Evolutionary conservation across 2,797 vertebrate genomes (phyloP).

Genomic region (Danio albolineatus): DNA sequence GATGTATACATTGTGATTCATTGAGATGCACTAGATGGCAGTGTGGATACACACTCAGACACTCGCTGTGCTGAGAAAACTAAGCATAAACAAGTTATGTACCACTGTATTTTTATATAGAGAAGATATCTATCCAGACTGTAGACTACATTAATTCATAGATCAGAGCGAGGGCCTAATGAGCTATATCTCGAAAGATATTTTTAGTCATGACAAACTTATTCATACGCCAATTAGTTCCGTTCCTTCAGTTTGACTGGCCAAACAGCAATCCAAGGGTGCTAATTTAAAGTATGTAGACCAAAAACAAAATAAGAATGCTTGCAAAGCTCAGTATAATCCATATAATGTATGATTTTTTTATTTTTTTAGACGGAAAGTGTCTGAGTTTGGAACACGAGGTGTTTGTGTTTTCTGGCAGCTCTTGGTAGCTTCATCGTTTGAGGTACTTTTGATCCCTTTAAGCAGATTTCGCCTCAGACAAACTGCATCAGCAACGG

Average conservation of each 20-base stretch:
- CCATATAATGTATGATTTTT: neutral
- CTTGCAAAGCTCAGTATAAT: neutral
- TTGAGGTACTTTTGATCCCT: conserved; percentile 52
- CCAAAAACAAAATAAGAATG: neutral
- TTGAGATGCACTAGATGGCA: conserved; percentile 81
- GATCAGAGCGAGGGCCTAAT: neutral
- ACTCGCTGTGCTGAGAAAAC: neutral
- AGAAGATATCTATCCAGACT: neutral
- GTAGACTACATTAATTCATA: neutral
- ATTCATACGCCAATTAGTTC: neutral
- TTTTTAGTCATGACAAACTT: neutral
- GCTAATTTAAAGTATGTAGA: neutral
- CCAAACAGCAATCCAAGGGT: neutral
- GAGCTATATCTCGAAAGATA: neutral
- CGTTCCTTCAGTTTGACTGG: neutral
- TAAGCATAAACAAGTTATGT: conserved; percentile 1
- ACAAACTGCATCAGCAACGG: conserved; percentile 58
- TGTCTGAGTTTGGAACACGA: conserved; percentile 1
- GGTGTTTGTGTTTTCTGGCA: conserved; percentile 20
- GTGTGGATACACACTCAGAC: conserved; percentile 72
- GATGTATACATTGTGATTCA: neutral
- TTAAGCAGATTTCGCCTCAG: conserved; percentile 56
- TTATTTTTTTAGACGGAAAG: neutral
- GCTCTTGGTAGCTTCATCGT: conserved; percentile 13
- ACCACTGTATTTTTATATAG: neutral